A percentile compares a stretch with the other conserved stretches of the same genome.
phyloP scores from a whole-genome alignment of 1,140 invertebrate genomes.

The Venustaconcha ellipsiformis region DNA sequence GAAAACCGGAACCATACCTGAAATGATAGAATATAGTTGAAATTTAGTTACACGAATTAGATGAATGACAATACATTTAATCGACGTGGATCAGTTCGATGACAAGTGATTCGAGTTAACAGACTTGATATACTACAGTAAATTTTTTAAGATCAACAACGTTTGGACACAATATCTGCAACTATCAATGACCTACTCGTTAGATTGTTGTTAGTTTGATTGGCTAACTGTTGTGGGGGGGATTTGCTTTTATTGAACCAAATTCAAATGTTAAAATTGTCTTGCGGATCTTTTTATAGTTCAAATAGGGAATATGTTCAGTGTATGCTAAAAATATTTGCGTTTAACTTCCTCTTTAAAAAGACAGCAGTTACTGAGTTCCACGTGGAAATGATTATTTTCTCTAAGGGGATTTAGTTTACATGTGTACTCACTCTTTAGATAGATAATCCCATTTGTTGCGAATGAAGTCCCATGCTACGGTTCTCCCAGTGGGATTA shows the following conservation, averaged over 20 bases:
- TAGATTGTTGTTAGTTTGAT: neutral
- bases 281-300: neutral
- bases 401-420: neutral
- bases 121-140: neutral
- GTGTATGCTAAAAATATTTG: too few species aligned
- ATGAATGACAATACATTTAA: neutral
- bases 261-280: too few species aligned
- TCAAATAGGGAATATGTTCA: too few species aligned
- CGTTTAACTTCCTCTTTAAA: neutral
- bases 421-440: constrained; percentile 47
- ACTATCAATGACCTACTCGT: too few species aligned
- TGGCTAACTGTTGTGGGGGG: neutral
- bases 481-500: constrained; percentile 78
- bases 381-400: neutral
- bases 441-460: constrained; percentile 79
- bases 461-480: constrained; percentile 84
- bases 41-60: too few species aligned
- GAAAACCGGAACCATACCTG: constrained; percentile 40
- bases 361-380: neutral
- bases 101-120: too few species aligned
- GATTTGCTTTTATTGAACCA: too few species aligned
- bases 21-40: constrained; percentile 1
- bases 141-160: neutral
- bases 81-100: too few species aligned
- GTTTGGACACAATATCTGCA: neutral